A percentile compares a stretch with the other conserved stretches of the same genome.
Conservation (phyloP, 2,113 vertebrate species). For the Chrysemys picta region DNA sequence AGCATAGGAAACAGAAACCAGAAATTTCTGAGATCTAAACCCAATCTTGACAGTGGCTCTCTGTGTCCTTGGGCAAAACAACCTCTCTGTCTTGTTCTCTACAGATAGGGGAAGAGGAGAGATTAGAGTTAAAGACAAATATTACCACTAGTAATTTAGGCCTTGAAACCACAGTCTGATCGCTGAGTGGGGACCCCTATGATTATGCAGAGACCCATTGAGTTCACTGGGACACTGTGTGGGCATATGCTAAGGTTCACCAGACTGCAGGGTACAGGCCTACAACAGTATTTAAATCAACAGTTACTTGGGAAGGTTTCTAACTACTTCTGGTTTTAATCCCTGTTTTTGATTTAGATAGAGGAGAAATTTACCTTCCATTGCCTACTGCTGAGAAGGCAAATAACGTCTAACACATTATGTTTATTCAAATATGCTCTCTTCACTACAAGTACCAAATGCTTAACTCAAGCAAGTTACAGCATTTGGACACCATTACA, state of each 20-base stretch:
- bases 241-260: not conserved
- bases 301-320: not conserved
- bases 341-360: slow-evolving; percentile 36
- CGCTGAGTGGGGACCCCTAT: not conserved
- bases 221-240: not conserved
- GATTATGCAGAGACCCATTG: not conserved
- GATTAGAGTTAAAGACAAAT: slow-evolving; percentile 28
- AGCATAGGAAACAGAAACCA: not conserved
- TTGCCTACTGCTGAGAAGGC: not conserved
- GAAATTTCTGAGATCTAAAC: not conserved
- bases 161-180: not conserved
- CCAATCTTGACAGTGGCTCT: not conserved
- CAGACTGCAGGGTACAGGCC: not conserved
- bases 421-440: slow-evolving; percentile 57
- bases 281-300: slow-evolving; percentile 33
- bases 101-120: too few species aligned
- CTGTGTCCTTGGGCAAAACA: not conserved
- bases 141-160: not conserved
- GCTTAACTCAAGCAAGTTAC: slow-evolving; percentile 69
- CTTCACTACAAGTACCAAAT: slow-evolving; percentile 63
- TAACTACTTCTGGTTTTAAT: slow-evolving; percentile 44
- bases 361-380: slow-evolving; percentile 35
- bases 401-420: slow-evolving; percentile 1
- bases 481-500: slow-evolving; percentile 77
- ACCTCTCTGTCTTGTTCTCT: slow-evolving; percentile 4